phyloP scores from a whole-genome alignment of 2,888 invertebrate genomes.

The Noctuana brunneofusca region DNA sequence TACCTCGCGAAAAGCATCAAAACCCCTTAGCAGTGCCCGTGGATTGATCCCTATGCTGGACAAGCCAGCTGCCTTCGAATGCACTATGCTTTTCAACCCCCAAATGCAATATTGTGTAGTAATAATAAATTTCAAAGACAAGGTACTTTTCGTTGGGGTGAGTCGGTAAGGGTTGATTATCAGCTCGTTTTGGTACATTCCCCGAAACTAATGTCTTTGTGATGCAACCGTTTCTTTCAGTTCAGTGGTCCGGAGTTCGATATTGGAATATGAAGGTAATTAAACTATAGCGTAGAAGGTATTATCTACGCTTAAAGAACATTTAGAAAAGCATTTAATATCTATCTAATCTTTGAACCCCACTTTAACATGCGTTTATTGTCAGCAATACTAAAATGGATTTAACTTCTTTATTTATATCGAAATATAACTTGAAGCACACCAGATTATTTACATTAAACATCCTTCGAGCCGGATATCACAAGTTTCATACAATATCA shows the following conservation, averaged over 20 bases:
- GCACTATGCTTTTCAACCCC: slow-evolving; percentile 66
- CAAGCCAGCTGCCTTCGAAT: slow-evolving; percentile 71
- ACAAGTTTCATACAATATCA: neutral
- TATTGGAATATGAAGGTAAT: slow-evolving; percentile 27
- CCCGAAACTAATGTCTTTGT: slow-evolving; percentile 44
- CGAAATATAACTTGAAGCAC: neutral
- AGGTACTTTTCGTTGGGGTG: slow-evolving; percentile 61
- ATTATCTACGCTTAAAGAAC: slow-evolving; percentile 7
- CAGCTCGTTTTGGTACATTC: slow-evolving; percentile 52
- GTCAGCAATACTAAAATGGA: no score
- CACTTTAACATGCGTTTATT: slow-evolving; percentile 5
- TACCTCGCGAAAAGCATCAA: neutral
- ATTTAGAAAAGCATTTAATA: slow-evolving; percentile 5
- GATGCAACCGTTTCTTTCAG: slow-evolving; percentile 43
- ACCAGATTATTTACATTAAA: neutral
- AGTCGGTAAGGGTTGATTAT: slow-evolving; percentile 69
- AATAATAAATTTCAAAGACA: slow-evolving; percentile 79
- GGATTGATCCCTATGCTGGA: slow-evolving; percentile 41
- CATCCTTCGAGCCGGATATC: neutral
- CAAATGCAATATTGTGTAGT: slow-evolving; percentile 73
- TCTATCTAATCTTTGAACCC: slow-evolving; percentile 10
- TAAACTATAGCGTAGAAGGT: slow-evolving; percentile 8
- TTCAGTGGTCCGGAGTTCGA: slow-evolving; percentile 39
- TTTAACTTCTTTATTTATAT: neutral
- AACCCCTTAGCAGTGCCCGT: neutral